Evolutionary conservation across 1,140 invertebrate species (phyloP).

Genomic region (Antheraea pernyi): DNA sequence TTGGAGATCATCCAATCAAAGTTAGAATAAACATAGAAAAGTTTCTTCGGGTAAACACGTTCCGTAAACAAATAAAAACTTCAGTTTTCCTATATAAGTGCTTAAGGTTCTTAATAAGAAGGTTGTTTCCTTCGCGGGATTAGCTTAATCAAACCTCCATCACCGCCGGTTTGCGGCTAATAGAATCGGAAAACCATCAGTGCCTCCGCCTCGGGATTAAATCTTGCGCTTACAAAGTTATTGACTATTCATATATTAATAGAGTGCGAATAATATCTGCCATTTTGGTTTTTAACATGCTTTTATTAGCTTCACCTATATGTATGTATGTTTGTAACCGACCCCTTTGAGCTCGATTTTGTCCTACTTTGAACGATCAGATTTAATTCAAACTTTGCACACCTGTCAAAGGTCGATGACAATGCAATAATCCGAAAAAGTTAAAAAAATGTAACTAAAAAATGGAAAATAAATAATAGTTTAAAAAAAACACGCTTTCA

Average conservation of each 20-base stretch:
- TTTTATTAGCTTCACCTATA: too few relatives aligned
- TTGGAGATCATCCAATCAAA: background rate
- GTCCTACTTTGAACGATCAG: too few relatives aligned
- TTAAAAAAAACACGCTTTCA: too few relatives aligned
- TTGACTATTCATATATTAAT: constrained; percentile 25
- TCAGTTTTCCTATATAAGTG: background rate
- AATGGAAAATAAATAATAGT: too few relatives aligned
- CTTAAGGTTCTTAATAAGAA: constrained; percentile 24
- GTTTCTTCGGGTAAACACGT: background rate
- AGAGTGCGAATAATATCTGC: constrained; percentile 12
- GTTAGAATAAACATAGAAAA: constrained; percentile 1
- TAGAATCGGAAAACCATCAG: constrained; percentile 64
- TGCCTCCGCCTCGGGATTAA: constrained; percentile 43
- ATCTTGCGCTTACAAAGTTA: constrained; percentile 39
- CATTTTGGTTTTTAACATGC: background rate
- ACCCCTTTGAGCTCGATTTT: too few relatives aligned
- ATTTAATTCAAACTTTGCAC: too few relatives aligned
- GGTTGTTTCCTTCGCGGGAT: constrained; percentile 33
- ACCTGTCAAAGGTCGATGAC: too few relatives aligned
- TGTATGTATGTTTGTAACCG: too few relatives aligned
- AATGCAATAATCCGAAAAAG: too few relatives aligned
- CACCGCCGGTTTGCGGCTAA: constrained; percentile 45
- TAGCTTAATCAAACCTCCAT: constrained; percentile 43
- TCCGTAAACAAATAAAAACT: background rate
- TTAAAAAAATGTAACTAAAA: too few relatives aligned